These are phyloP conservation scores for Trissolcus japonicus DNA, from an alignment of 2,888 invertebrate genomes.

Conservation along the genomic window DNA sequence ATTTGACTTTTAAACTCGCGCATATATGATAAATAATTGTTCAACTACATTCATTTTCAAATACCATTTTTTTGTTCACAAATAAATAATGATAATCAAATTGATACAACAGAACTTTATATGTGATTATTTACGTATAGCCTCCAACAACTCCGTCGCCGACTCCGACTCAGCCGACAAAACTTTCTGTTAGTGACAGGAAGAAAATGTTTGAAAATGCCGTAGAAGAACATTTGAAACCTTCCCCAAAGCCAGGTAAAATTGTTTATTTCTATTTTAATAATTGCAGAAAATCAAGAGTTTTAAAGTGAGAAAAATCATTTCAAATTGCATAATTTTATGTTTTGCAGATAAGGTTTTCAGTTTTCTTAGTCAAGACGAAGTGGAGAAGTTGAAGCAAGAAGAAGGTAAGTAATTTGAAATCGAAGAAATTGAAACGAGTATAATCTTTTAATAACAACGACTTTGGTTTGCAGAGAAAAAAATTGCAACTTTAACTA, in stretches of 20 bases:
- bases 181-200: conserved; percentile 94
- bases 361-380: conserved; percentile 94
- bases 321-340: not conserved
- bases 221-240: conserved; percentile 93
- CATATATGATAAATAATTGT: no score
- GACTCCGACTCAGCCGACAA: conserved; percentile 82
- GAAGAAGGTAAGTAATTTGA: conserved; percentile 82
- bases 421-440: not conserved
- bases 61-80: no score
- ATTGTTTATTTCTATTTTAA: not conserved
- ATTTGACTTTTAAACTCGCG: no score
- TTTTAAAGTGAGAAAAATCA: not conserved
- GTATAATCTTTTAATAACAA: not conserved
- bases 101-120: no score
- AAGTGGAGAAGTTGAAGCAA: conserved; percentile 94
- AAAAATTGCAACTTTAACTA: conserved; percentile 87
- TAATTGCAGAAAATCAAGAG: not conserved
- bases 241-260: conserved; percentile 88
- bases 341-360: conserved; percentile 87
- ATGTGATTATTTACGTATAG: conserved; percentile 6
- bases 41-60: no score
- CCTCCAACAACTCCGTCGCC: conserved; percentile 61
- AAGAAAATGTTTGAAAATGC: conserved; percentile 97
- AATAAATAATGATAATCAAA: no score
- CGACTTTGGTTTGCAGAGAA: conserved; percentile 77